These are phyloP conservation scores for Pogonocherus hispidulus DNA, from an alignment of 2,888 invertebrate genomes.

Conservation along the genomic window DNA sequence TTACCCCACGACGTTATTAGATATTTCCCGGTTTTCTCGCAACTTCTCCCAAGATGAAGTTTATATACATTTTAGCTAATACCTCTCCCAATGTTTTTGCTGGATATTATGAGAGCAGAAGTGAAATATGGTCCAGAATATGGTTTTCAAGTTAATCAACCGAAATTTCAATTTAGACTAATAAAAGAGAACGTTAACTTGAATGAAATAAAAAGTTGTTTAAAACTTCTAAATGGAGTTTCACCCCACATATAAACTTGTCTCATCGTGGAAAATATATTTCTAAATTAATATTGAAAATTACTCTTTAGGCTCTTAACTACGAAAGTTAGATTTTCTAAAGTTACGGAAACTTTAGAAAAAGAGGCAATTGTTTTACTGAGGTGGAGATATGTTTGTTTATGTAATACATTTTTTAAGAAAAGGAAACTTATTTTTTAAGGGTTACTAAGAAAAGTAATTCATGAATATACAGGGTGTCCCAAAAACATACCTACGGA, in stretches of 20 bases:
- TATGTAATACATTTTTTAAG: too few species aligned
- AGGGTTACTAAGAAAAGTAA: too few species aligned
- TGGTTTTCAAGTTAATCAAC: constrained; percentile 43
- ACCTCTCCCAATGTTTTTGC: constrained; percentile 42
- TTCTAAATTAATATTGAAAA: constrained; percentile 15
- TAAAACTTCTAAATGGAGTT: constrained; percentile 32
- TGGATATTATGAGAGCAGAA: constrained; percentile 46
- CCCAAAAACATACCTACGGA: too few species aligned
- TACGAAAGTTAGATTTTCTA: not conserved
- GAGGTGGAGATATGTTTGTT: too few species aligned
- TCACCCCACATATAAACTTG: constrained; percentile 23
- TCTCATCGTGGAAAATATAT: constrained; percentile 21
- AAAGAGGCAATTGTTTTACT: not conserved
- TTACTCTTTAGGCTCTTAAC: not conserved
- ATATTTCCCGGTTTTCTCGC: constrained; percentile 51
- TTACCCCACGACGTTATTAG: constrained; percentile 58
- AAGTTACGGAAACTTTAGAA: not conserved
- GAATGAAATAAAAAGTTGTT: constrained; percentile 32
- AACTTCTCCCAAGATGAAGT: constrained; percentile 42
- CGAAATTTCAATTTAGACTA: constrained; percentile 37
- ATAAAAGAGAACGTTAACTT: constrained; percentile 31
- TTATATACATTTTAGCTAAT: constrained; percentile 43
- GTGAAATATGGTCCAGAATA: constrained; percentile 43
- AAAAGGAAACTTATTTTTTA: too few species aligned
- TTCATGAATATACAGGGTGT: too few species aligned